Conservation (phyloP, 2,113 vertebrate species). For the Mandrillus leucophaeus region DNA sequence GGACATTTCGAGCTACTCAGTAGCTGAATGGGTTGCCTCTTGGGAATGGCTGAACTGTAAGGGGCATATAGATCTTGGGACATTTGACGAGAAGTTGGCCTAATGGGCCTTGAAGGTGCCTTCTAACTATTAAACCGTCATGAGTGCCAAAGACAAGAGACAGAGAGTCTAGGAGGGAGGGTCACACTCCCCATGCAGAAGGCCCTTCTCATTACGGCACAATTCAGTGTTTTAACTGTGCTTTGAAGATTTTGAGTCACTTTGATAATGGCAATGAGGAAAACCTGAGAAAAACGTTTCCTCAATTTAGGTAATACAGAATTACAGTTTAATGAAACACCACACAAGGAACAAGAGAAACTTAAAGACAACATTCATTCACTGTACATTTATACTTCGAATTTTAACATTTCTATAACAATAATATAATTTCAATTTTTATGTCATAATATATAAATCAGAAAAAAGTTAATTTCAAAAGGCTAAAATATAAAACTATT, state of each 20-base stretch:
- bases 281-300: background rate
- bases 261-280: background rate
- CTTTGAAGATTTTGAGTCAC: background rate
- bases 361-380: constrained; percentile 31
- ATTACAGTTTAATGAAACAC: background rate
- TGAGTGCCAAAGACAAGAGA: background rate
- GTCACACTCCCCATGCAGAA: too few relatives aligned
- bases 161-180: background rate
- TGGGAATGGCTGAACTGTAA: background rate
- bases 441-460: background rate
- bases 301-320: background rate
- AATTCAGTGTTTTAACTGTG: background rate
- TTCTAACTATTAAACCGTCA: background rate
- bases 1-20: background rate
- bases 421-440: constrained; percentile 32
- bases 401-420: constrained; percentile 12
- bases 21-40: background rate
- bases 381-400: background rate
- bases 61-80: background rate
- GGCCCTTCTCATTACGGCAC: background rate
- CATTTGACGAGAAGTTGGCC: background rate
- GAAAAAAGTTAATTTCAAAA: background rate
- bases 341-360: background rate
- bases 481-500: background rate
- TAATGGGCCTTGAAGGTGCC: background rate